These are phyloP conservation scores for Drymodes brunneopygia DNA, from an alignment of 2,113 vertebrate genomes.

Conservation along the genomic window DNA sequence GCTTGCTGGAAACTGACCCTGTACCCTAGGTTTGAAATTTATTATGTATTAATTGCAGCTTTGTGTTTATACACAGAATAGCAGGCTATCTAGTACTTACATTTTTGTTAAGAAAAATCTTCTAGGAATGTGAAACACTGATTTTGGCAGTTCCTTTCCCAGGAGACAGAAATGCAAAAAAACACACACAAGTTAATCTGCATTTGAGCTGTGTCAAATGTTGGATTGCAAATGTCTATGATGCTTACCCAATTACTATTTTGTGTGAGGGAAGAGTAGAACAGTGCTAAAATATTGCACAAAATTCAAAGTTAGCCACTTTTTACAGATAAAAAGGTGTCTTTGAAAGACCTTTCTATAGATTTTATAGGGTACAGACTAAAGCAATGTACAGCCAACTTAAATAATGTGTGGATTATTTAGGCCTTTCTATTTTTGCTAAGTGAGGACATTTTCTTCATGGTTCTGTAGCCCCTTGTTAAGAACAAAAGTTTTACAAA, in stretches of 20 bases:
- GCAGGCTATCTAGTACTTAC: background rate
- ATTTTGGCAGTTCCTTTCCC: background rate
- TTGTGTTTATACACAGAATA: background rate
- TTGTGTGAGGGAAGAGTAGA: background rate
- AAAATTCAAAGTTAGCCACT: background rate
- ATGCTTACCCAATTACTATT: background rate
- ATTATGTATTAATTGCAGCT: background rate
- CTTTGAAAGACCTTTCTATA: background rate
- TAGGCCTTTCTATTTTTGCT: background rate
- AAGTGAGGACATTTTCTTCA: background rate
- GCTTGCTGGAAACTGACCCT: background rate
- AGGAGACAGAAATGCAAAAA: background rate
- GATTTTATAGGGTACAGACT: background rate
- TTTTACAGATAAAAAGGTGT: background rate
- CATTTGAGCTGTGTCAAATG: background rate
- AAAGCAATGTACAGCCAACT: background rate
- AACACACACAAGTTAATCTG: background rate
- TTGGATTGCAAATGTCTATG: background rate
- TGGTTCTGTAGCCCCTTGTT: background rate
- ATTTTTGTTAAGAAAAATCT: background rate
- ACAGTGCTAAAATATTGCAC: background rate
- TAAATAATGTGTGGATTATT: background rate
- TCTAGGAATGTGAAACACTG: background rate
- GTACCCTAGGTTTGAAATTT: background rate
- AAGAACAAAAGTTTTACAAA: background rate